These are phyloP conservation scores for Zaprionus davidi DNA, from an alignment of 1,140 invertebrate genomes.

Conservation along the genomic window DNA sequence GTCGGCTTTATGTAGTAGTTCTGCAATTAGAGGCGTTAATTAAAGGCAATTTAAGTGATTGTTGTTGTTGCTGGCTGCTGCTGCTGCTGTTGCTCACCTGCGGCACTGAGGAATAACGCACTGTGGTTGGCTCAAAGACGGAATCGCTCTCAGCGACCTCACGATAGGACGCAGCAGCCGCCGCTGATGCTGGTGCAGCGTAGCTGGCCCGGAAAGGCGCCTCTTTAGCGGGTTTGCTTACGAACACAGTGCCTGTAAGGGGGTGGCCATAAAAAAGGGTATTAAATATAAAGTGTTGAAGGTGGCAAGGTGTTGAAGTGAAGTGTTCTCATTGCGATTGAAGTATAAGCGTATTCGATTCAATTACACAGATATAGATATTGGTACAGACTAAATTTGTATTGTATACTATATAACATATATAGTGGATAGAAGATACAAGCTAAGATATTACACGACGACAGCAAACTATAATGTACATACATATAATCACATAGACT, in stretches of 20 bases:
- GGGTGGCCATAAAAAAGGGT: neutral
- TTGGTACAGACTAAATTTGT: no score
- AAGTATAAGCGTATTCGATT: no score
- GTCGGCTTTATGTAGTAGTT: conserved; percentile 53
- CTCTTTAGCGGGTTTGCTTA: conserved; percentile 47
- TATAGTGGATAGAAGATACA: no score
- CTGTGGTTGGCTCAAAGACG: conserved; percentile 66
- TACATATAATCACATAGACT: no score
- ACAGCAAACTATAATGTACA: no score
- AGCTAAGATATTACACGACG: no score
- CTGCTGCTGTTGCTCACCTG: conserved; percentile 47
- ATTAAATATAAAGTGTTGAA: no score
- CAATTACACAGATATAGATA: no score
- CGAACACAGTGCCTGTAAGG: conserved; percentile 35
- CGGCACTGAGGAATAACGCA: conserved; percentile 61
- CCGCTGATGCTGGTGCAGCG: neutral
- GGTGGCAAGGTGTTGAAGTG: no score
- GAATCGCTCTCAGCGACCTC: conserved; percentile 42
- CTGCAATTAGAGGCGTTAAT: conserved; percentile 50
- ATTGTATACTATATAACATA: no score
- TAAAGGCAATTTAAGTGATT: conserved; percentile 27
- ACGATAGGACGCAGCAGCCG: conserved; percentile 37
- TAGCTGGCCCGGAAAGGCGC: conserved; percentile 53
- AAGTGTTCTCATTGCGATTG: no score
- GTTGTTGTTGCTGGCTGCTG: conserved; percentile 9